These are phyloP conservation scores for Raja brachyura DNA, from an alignment of 2,113 vertebrate genomes.

Conservation along the genomic window DNA sequence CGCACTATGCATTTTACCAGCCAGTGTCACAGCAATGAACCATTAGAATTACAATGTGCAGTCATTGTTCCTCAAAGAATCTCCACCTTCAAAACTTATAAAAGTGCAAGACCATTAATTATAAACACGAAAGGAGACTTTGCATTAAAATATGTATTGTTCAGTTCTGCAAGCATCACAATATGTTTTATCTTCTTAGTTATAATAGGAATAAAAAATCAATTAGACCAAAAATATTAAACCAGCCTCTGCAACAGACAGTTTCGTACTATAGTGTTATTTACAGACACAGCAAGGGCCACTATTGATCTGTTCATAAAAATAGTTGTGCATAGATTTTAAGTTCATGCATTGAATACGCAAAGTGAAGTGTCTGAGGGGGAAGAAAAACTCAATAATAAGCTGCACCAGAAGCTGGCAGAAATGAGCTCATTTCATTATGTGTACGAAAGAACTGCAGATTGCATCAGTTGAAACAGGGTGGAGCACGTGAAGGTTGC, in stretches of 20 bases:
- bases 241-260: neutral
- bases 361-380: neutral
- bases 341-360: neutral
- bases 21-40: neutral
- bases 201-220: neutral
- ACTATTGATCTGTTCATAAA: slow-evolving; percentile 32
- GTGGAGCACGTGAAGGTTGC: too few relatives aligned
- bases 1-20: neutral
- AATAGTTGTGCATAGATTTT: neutral
- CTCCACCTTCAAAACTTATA: neutral
- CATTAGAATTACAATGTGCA: slow-evolving; percentile 10
- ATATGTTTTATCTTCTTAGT: neutral
- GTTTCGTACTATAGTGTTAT: neutral
- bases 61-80: neutral
- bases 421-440: neutral
- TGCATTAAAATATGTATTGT: neutral
- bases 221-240: slow-evolving; percentile 14
- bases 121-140: neutral
- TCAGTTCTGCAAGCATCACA: neutral
- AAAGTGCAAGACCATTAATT: neutral
- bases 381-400: neutral
- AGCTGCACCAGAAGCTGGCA: neutral
- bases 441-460: too few relatives aligned
- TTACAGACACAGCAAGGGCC: neutral
- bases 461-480: too few relatives aligned